A percentile compares a stretch with the other conserved stretches of the same genome.
phyloP scores from a whole-genome alignment of 1,140 invertebrate genomes.

The Nymphalis io region DNA sequence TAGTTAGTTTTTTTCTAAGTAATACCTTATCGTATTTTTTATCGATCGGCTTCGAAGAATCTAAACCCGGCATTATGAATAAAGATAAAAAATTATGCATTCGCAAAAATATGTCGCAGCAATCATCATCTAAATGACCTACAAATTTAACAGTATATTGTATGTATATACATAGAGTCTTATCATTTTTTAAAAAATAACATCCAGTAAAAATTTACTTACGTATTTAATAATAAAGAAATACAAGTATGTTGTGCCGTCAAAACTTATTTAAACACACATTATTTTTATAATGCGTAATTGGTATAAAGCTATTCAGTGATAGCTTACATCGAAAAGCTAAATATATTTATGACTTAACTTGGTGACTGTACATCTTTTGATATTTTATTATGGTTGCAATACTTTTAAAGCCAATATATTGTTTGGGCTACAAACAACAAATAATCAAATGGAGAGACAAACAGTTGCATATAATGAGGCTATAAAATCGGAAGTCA shows the following conservation, averaged over 20 bases:
- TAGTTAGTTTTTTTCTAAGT: constrained; percentile 8
- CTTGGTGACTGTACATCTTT: not conserved
- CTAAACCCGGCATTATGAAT: not conserved
- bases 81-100: constrained; percentile 11
- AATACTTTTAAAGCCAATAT: not conserved
- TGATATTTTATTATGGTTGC: not conserved
- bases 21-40: constrained; percentile 19
- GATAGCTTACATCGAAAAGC: too few relatives aligned
- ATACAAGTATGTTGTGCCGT: too few relatives aligned
- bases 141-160: not conserved
- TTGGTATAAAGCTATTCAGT: too few relatives aligned
- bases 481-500: constrained; percentile 47
- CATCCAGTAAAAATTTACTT: too few relatives aligned
- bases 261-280: too few relatives aligned
- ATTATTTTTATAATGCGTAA: too few relatives aligned
- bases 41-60: constrained; percentile 9
- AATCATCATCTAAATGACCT: not conserved
- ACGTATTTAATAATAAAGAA: too few relatives aligned
- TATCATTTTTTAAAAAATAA: too few relatives aligned
- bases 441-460: constrained; percentile 13
- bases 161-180: too few relatives aligned
- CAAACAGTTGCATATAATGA: constrained; percentile 38
- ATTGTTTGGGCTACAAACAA: constrained; percentile 7
- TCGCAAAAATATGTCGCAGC: not conserved
- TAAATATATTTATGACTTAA: not conserved